Conservation (phyloP, 1,140 invertebrate species). For the Cydia pomonella region DNA sequence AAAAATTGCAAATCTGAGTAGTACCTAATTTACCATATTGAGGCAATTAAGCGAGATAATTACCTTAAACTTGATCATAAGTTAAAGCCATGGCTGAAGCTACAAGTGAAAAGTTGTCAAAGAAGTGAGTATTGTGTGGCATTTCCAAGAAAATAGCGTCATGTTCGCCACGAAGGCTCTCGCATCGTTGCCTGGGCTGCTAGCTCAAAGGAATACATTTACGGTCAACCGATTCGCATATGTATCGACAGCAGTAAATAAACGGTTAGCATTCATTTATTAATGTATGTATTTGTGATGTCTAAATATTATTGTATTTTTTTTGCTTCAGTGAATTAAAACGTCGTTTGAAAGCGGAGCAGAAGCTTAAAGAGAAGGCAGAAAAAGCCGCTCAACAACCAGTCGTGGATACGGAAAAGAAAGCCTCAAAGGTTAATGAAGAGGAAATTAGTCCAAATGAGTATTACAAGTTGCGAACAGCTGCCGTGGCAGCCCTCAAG, state of each 20-base stretch:
- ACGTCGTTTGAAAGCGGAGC: slow-evolving; percentile 92
- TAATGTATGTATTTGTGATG: slow-evolving; percentile 33
- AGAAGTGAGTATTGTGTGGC: slow-evolving; percentile 84
- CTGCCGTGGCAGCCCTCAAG: slow-evolving; percentile 90
- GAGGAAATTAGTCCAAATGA: slow-evolving; percentile 97
- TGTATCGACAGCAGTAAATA: slow-evolving; percentile 55
- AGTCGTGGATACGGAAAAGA: slow-evolving; percentile 65
- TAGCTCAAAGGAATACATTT: slow-evolving; percentile 50
- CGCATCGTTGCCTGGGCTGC: slow-evolving; percentile 42
- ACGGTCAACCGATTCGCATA: slow-evolving; percentile 50
- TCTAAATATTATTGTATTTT: slow-evolving; percentile 43
- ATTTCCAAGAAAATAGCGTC: slow-evolving; percentile 43
- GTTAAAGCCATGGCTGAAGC: slow-evolving; percentile 81
- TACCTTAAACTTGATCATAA: slow-evolving; percentile 1
- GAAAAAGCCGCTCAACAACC: slow-evolving; percentile 85
- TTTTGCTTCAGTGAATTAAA: slow-evolving; percentile 92
- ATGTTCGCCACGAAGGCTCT: slow-evolving; percentile 53
- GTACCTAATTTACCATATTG: slow-evolving; percentile 13
- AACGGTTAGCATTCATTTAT: slow-evolving; percentile 65
- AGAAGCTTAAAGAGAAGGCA: slow-evolving; percentile 96
- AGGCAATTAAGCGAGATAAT: slow-evolving; percentile 13
- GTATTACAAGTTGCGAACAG: slow-evolving; percentile 92
- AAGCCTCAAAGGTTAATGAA: slow-evolving; percentile 81
- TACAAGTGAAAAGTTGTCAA: slow-evolving; percentile 83
- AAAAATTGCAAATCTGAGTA: background rate